Base-by-base conservation (phyloP, 2,888 invertebrate genomes). In the Drosophila austrosaltans region DNA sequence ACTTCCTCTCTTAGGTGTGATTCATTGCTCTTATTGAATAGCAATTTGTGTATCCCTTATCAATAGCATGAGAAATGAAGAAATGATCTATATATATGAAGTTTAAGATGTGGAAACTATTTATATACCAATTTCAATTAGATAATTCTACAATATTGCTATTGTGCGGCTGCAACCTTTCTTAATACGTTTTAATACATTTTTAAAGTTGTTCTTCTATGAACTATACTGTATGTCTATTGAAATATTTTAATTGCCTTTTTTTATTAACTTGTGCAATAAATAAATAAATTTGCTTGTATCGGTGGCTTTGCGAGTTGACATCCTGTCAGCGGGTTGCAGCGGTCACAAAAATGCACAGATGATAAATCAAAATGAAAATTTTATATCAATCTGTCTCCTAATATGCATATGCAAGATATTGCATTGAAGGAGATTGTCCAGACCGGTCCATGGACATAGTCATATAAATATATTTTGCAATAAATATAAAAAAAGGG, bases 311-410 rank as follows among this genome's bases (percentile, higher is more conserved):
- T 36, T 36, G 8, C 36, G 36, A 36, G 2, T 73, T 63, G 59
- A 63, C 76, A 61, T 64, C 42, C 25, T 12, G 63, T 42, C 87
- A 87, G 89, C 84, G 84, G 83, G 67, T 72, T 61, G 77, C 77
- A 77, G 66, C 62, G 71, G 63, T 62, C 66, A 44, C 75, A 58
- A 74, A 84, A 84, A 79, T 79, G 48, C 48, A 48, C 22, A 48
- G 3, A 81, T 87, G 87, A 85, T 85, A 85, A 85, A 85, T 85
- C 85, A 85, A 88, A 88, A 81, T 25, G 22, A 25, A 4, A 25
- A 48, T 16, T 48, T 48, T 63, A 68, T 66, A 40, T 32, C 54
- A 22, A 30, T 44, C 32, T 16, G 22, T 56, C 8, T 10, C 2
- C 57, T 42, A 71, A 71, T 60, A 40, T 72, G 72, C 71, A 72